Base-by-base conservation (phyloP, 1,140 invertebrate genomes). In the Sweltsa coloradensis region DNA sequence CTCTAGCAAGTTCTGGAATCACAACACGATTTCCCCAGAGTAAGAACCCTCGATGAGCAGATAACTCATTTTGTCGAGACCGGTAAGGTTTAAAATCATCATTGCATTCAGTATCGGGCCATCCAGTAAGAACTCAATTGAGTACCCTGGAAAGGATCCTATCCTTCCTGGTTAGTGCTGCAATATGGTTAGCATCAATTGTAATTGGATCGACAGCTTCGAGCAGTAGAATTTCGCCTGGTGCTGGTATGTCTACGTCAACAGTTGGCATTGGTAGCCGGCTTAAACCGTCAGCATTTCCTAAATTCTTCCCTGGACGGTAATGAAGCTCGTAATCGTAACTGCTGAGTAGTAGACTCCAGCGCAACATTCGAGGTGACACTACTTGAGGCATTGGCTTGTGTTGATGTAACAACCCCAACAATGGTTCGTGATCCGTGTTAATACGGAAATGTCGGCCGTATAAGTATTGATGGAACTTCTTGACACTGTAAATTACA, bases 391-490 rank as follows among this genome's bases (percentile, higher is more conserved):
- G 51, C 26, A 64, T 62, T 9, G 59, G 41, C 2, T 37, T 53
- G 22, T 49, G 51, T 11, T 56, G 51, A 7, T 61, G 57, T 50
- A 71, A 69, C 23, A 72, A 61, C 4, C 53, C 52, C 0, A 64
- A 16, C 4, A 74, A 49, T 2, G 68, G 69, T 48, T 69, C 62
- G 45, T 73, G 71, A 51, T 73, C 72, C 1, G 65, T 68, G 11
- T 56, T 42, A 2, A 70, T 34, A 0, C 52, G 48, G 51, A 66
- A 70, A 24, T 53, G 36, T 2, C 62, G 18, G 66, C 67, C 51
- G 54, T 59, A 1, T 69, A 43, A 36, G 49, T 65, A 73, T 23
- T 52, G 41, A 40, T 74, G 43, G 27, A 55, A 55, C 31, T 55
- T 51, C 22, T 51, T 42, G 11, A 51, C 45, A 13, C 25, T 43